Conservation (phyloP, 2,797 vertebrate species). For the Benthosema pterotum region DNA sequence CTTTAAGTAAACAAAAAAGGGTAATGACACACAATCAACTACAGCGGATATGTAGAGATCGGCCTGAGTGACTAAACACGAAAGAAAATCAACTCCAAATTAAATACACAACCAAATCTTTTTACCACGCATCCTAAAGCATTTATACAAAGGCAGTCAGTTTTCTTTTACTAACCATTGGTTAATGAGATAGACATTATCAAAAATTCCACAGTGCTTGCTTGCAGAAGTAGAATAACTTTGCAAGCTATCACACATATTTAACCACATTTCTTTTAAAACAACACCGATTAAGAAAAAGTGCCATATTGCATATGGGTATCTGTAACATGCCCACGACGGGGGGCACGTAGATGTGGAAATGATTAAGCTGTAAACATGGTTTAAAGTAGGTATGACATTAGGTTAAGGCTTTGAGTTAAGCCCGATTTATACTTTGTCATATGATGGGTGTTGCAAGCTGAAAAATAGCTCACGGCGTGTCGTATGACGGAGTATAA, state of each 20-base stretch:
- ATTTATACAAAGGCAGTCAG: constrained; percentile 71
- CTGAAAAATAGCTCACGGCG: no score
- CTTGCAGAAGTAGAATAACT: constrained; percentile 71
- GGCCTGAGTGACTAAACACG: constrained; percentile 40
- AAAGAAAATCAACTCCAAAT: constrained; percentile 19
- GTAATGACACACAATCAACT: constrained; percentile 14
- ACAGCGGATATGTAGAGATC: constrained; percentile 37
- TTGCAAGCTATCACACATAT: constrained; percentile 73
- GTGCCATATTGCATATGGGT: constrained; percentile 84
- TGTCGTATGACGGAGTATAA: no score
- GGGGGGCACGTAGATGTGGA: constrained; percentile 61
- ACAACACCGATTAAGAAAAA: constrained; percentile 77
- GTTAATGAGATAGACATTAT: constrained; percentile 58
- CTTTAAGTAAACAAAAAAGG: constrained; percentile 12
- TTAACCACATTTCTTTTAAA: constrained; percentile 63
- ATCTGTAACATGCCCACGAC: constrained; percentile 60
- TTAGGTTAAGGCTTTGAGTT: constrained; percentile 83
- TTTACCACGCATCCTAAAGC: constrained; percentile 69
- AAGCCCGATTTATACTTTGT: no score
- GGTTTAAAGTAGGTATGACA: constrained; percentile 80
- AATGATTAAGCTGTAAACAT: constrained; percentile 79
- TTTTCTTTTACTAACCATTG: constrained; percentile 59
- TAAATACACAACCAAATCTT: constrained; percentile 39
- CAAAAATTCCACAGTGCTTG: constrained; percentile 78
- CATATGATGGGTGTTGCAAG: no score